Evolutionary conservation across 2,888 invertebrate genomes (phyloP).

Genomic region (Drosophila sordidapex): DNA sequence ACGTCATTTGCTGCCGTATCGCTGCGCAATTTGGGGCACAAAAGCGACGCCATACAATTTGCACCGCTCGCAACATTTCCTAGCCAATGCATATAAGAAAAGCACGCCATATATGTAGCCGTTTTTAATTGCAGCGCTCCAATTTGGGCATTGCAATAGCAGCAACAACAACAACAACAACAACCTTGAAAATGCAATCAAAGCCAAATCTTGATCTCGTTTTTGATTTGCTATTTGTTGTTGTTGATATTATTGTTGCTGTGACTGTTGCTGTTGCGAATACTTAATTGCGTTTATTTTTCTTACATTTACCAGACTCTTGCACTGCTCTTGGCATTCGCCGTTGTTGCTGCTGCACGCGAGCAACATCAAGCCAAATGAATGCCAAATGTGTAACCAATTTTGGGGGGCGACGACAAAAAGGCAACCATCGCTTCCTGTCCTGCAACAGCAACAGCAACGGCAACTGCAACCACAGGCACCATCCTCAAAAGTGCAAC

Average conservation of each 20-base stretch:
- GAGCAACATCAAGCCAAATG: conserved; percentile 62
- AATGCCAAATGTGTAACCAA: conserved; percentile 73
- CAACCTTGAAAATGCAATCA: conserved; percentile 78
- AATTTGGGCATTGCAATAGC: conserved; percentile 73
- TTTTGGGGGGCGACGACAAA: conserved; percentile 59
- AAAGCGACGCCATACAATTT: conserved; percentile 27
- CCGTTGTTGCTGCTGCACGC: conserved; percentile 65
- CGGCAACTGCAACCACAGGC: conserved; percentile 5
- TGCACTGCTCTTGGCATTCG: conserved; percentile 75
- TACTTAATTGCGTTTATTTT: conserved; percentile 69
- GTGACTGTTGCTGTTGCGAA: conserved; percentile 36
- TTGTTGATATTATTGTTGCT: conserved; percentile 16
- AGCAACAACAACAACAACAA: conserved; percentile 51
- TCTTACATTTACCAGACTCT: conserved; percentile 31
- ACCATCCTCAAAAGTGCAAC: conserved; percentile 53
- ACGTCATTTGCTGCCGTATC: conserved; percentile 50
- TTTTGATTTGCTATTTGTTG: conserved; percentile 44
- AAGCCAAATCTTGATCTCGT: conserved; percentile 79
- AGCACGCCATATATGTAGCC: conserved; percentile 61
- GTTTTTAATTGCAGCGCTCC: conserved; percentile 74
- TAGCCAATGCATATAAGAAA: conserved; percentile 30
- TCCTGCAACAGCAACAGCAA: conserved; percentile 54
- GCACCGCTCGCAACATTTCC: conserved; percentile 41
- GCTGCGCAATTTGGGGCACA: conserved; percentile 56
- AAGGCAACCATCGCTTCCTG: conserved; percentile 60